These are phyloP conservation scores for Oncorhynchus clarkii DNA, from an alignment of 2,113 vertebrate species.

Conservation along the genomic window DNA sequence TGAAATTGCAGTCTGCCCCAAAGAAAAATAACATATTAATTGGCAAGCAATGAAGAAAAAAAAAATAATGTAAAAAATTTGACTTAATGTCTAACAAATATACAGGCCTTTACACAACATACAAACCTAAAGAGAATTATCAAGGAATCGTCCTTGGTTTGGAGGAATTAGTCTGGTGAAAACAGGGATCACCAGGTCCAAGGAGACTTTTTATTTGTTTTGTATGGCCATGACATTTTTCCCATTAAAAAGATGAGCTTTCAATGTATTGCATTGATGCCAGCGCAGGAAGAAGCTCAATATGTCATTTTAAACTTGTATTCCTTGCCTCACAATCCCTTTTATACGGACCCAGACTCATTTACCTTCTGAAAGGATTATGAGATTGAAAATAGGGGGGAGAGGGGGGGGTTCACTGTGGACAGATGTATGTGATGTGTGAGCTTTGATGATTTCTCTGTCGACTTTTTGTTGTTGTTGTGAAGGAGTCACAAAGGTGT, in stretches of 20 bases:
- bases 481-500: too few species aligned
- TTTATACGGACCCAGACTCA: slow-evolving; percentile 29
- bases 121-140: slow-evolving; percentile 28
- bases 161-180: slow-evolving; percentile 29
- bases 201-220: slow-evolving; percentile 17
- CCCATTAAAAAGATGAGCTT: slow-evolving; percentile 17
- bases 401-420: background rate
- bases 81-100: background rate
- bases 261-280: slow-evolving; percentile 7
- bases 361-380: slow-evolving; percentile 41
- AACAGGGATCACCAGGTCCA: slow-evolving; percentile 45
- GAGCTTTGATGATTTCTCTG: background rate
- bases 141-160: slow-evolving; percentile 55
- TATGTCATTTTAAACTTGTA: slow-evolving; percentile 35
- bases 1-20: slow-evolving; percentile 24
- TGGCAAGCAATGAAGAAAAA: slow-evolving; percentile 2
- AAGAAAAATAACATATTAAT: slow-evolving; percentile 24
- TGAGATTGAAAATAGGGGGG: slow-evolving; percentile 36
- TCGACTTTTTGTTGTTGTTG: background rate
- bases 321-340: slow-evolving; percentile 12
- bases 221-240: slow-evolving; percentile 13
- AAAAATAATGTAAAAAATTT: slow-evolving; percentile 19
- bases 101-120: background rate
- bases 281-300: slow-evolving; percentile 39
- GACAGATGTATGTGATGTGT: background rate